Percentiles rank a stretch among this genome's conserved stretches.
Conservation (phyloP, 1,140 invertebrate genomes). For the Telenomus remus region DNA sequence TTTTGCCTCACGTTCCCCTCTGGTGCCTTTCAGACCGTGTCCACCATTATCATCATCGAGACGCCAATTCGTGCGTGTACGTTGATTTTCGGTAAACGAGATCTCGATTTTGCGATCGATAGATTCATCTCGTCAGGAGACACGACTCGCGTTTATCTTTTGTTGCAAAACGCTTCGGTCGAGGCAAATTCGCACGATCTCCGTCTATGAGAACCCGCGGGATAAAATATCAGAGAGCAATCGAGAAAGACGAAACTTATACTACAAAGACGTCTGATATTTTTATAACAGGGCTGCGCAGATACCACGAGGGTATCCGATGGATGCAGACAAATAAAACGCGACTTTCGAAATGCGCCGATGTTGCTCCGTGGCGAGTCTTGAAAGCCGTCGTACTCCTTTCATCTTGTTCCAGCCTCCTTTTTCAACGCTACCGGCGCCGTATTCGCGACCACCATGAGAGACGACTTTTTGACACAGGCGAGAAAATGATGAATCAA, state of each 20-base stretch:
- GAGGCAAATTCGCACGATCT: slow-evolving; percentile 51
- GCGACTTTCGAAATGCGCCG: slow-evolving; percentile 60
- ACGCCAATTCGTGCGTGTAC: slow-evolving; percentile 6
- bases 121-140: slow-evolving; percentile 20
- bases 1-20: slow-evolving; percentile 12
- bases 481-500: slow-evolving; percentile 55
- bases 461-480: slow-evolving; percentile 20
- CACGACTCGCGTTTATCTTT: slow-evolving; percentile 43
- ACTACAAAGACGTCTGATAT: slow-evolving; percentile 55
- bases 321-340: slow-evolving; percentile 50
- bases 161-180: slow-evolving; percentile 31
- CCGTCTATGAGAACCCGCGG: slow-evolving; percentile 30
- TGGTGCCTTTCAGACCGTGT: slow-evolving; percentile 15
- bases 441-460: slow-evolving; percentile 40
- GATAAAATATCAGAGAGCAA: not conserved
- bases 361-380: slow-evolving; percentile 32
- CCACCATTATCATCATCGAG: slow-evolving; percentile 20
- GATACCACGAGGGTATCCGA: not conserved
- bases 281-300: slow-evolving; percentile 58
- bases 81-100: slow-evolving; percentile 2
- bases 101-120: slow-evolving; percentile 1
- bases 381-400: slow-evolving; percentile 40
- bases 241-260: slow-evolving; percentile 16
- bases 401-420: slow-evolving; percentile 37
- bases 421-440: slow-evolving; percentile 20